These are phyloP conservation scores for Drosophila jambulina DNA, from an alignment of 1,140 invertebrate species.

Conservation along the genomic window DNA sequence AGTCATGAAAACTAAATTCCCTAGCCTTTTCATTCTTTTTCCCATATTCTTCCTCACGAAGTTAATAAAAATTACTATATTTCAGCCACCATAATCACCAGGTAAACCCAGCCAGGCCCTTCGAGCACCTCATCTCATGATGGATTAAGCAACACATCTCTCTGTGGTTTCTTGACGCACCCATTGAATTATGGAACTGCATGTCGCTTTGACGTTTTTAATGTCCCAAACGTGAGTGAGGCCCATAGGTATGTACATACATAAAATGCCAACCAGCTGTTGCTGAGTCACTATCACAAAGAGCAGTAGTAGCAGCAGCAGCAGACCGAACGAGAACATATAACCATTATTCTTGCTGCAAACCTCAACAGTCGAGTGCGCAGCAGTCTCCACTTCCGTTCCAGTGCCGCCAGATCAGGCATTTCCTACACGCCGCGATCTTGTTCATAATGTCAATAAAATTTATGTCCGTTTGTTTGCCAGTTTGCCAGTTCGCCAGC, in stretches of 20 bases:
- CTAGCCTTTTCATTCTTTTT: neutral
- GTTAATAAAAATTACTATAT: conserved; percentile 3
- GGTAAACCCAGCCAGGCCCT: neutral
- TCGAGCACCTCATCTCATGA: neutral
- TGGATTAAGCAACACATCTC: conserved; percentile 24
- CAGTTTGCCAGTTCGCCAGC: conserved; percentile 6
- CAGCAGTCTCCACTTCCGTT: conserved; percentile 70
- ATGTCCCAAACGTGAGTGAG: conserved; percentile 68
- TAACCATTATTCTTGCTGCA: conserved; percentile 63
- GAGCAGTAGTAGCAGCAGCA: conserved; percentile 8
- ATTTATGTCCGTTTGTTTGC: conserved; percentile 77
- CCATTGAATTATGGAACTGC: conserved; percentile 50
- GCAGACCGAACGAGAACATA: conserved; percentile 33
- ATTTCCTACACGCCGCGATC: conserved; percentile 65
- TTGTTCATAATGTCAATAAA: conserved; percentile 83
- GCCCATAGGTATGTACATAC: neutral
- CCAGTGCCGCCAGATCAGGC: conserved; percentile 52
- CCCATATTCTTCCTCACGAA: neutral
- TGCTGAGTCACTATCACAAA: conserved; percentile 32
- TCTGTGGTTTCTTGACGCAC: conserved; percentile 37
- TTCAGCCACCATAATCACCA: neutral
- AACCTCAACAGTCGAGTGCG: conserved; percentile 74
- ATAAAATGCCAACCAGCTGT: conserved; percentile 36
- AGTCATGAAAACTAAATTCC: neutral
- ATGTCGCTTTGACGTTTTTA: conserved; percentile 50